A percentile compares a stretch with the other conserved stretches of the same genome.
These are phyloP conservation scores for Agraylea sexmaculata DNA, from an alignment of 1,140 invertebrate genomes.

Conservation along the genomic window DNA sequence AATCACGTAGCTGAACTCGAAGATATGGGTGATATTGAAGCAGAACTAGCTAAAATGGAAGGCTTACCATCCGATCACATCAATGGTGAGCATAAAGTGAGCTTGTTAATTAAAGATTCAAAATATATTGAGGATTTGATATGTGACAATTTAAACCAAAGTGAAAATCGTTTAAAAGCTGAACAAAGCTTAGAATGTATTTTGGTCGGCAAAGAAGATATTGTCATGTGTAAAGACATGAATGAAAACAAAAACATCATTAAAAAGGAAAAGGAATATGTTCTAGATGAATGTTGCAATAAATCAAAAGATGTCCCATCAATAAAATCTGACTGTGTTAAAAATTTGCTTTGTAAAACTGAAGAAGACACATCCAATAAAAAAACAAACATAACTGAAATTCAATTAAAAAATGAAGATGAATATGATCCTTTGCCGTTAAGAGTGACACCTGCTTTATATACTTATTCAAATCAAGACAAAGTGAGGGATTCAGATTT, in stretches of 20 bases:
- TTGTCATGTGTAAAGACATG: conserved; percentile 23
- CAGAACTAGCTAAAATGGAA: conserved; percentile 54
- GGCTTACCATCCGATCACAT: conserved; percentile 32
- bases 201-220: conserved; percentile 12
- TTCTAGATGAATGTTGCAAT: conserved; percentile 18
- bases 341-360: too few relatives aligned
- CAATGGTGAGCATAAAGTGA: conserved; percentile 26
- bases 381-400: conserved; percentile 18
- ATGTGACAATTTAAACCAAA: conserved; percentile 39
- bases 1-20: conserved; percentile 33
- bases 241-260: conserved; percentile 28
- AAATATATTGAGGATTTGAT: conserved; percentile 23
- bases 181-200: conserved; percentile 13
- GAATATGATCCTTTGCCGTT: conserved; percentile 55
- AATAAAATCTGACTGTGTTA: background rate
- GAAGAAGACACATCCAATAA: conserved; percentile 5
- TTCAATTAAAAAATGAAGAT: conserved; percentile 29
- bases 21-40: conserved; percentile 51
- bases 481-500: conserved; percentile 30
- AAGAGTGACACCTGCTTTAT: conserved; percentile 56
- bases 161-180: conserved; percentile 30
- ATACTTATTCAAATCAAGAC: conserved; percentile 66
- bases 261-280: conserved; percentile 13
- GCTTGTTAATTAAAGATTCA: conserved; percentile 2
- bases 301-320: conserved; percentile 3